Evolutionary conservation across 2,888 invertebrate species (phyloP).

Genomic region (Odontocerum albicorne): DNA sequence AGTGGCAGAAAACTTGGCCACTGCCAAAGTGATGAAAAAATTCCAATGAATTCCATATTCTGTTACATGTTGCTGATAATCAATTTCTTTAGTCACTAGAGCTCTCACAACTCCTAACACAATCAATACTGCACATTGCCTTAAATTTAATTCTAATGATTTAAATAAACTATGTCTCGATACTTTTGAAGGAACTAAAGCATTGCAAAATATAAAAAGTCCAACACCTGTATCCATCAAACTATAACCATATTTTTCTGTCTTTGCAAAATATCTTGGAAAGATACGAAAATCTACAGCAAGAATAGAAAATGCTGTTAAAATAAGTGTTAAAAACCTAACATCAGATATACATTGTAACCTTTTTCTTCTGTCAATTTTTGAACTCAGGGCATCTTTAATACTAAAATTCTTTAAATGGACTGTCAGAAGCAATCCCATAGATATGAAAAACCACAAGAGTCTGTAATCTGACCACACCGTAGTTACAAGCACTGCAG

Average conservation of each 20-base stretch:
- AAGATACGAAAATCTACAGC: slow-evolving; percentile 93
- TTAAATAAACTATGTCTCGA: slow-evolving; percentile 41
- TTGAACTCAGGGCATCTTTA: slow-evolving; percentile 15
- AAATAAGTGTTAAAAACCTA: slow-evolving; percentile 69
- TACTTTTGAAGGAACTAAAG: slow-evolving; percentile 66
- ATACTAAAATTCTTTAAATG: slow-evolving; percentile 20
- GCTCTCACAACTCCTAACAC: slow-evolving; percentile 66
- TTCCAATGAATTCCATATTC: slow-evolving; percentile 99
- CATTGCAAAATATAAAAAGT: slow-evolving; percentile 80
- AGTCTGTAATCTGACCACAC: slow-evolving; percentile 44
- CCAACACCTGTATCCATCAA: slow-evolving; percentile 97
- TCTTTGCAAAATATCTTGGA: slow-evolving; percentile 85
- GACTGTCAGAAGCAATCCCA: slow-evolving; percentile 27
- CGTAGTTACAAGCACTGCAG: slow-evolving; percentile 61
- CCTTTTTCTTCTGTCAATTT: slow-evolving; percentile 39
- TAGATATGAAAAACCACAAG: slow-evolving; percentile 28
- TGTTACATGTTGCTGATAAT: slow-evolving; percentile 85
- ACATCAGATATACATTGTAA: slow-evolving; percentile 63
- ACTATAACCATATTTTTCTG: slow-evolving; percentile 81
- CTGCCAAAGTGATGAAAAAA: slow-evolving; percentile 92
- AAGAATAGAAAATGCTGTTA: slow-evolving; percentile 81
- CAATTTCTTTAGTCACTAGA: slow-evolving; percentile 60
- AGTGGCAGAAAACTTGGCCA: slow-evolving; percentile 74
- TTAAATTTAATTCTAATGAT: slow-evolving; percentile 41
- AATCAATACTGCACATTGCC: slow-evolving; percentile 48